Conservation (phyloP, 2,888 invertebrate species). For the Harmothoe impar region DNA sequence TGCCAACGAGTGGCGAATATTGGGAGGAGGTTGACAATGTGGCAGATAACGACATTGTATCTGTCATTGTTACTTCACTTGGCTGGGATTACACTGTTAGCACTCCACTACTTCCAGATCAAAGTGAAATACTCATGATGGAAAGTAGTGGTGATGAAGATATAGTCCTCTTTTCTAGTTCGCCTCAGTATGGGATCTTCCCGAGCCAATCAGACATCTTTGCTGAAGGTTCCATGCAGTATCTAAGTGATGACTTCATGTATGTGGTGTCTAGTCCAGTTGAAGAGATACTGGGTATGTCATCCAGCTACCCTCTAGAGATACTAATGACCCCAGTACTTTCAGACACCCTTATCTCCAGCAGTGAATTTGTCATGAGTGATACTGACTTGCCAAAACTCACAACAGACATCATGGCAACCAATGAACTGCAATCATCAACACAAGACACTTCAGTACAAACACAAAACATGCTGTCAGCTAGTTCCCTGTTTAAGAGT, state of each 20-base stretch:
- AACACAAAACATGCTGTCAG: slow-evolving; percentile 16
- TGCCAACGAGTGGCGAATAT: background rate
- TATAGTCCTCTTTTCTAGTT: background rate
- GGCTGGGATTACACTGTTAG: background rate
- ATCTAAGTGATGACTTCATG: background rate
- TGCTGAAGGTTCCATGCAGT: background rate
- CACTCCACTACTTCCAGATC: background rate
- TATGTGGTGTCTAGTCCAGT: background rate
- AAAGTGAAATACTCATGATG: background rate
- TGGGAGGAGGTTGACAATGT: background rate
- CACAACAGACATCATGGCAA: background rate
- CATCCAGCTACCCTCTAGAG: background rate
- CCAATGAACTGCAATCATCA: background rate
- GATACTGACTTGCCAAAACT: background rate
- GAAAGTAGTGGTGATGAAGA: background rate
- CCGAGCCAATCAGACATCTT: background rate
- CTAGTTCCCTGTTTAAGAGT: slow-evolving; percentile 14
- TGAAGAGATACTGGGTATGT: background rate
- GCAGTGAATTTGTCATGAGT: background rate
- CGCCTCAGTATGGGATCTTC: background rate
- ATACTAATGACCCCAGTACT: background rate
- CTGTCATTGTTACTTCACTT: background rate
- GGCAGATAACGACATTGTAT: background rate
- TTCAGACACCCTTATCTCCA: background rate
- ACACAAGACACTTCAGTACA: slow-evolving; percentile 6